These are phyloP conservation scores for Oreochromis spilurus DNA, from an alignment of 2,113 vertebrate genomes.

Conservation along the genomic window DNA sequence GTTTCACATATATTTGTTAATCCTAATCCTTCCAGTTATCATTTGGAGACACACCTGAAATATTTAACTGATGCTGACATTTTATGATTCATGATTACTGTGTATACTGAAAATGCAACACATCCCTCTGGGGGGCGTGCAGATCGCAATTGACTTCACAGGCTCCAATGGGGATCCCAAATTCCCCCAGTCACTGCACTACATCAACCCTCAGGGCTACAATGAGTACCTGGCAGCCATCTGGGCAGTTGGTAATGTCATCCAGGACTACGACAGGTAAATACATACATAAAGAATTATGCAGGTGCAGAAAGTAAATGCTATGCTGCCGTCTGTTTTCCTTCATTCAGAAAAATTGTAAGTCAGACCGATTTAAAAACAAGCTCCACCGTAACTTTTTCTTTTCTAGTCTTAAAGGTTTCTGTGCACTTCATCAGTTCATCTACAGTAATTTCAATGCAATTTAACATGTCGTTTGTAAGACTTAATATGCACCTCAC, in stretches of 20 bases:
- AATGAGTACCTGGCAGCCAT: conserved; percentile 94
- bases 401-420: not conserved
- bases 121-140: not conserved
- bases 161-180: conserved; percentile 91
- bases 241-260: conserved; percentile 89
- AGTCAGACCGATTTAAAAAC: not conserved
- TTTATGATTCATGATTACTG: not conserved
- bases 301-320: not conserved
- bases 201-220: conserved; percentile 85
- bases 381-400: not conserved
- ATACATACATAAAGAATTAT: not conserved
- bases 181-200: conserved; percentile 85
- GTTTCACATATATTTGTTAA: conserved; percentile 34
- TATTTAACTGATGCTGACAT: not conserved
- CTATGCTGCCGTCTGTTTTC: not conserved
- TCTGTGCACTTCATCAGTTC: not conserved
- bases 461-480: not conserved
- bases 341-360: not conserved
- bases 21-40: not conserved
- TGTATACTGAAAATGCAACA: not conserved
- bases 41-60: not conserved
- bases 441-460: not conserved
- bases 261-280: conserved; percentile 96
- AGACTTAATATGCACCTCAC: not conserved
- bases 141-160: conserved; percentile 97